Percentiles rank a stretch among this genome's conserved stretches.
Evolutionary conservation across 2,113 vertebrate species (phyloP).

Genomic region (Sebastes fasciatus): DNA sequence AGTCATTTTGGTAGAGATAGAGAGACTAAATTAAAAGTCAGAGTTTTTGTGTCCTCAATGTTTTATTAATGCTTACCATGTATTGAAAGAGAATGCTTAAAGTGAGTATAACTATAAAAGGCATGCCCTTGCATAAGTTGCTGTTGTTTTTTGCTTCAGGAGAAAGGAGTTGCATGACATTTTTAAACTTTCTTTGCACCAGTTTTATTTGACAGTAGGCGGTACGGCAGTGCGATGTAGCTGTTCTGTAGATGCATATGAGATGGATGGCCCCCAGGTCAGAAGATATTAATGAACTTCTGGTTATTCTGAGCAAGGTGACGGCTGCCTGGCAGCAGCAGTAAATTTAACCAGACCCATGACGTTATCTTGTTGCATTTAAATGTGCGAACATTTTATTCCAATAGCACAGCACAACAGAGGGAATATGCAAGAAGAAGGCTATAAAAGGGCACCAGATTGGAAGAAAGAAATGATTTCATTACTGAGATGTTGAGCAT

Average conservation of each 20-base stretch:
- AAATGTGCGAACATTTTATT: constrained; percentile 18
- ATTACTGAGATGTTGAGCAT: background rate
- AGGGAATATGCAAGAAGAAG: background rate
- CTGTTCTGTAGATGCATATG: constrained; percentile 38
- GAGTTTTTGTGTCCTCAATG: background rate
- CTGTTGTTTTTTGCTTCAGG: background rate
- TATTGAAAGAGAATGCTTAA: background rate
- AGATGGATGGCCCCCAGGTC: constrained; percentile 52
- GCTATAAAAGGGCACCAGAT: background rate
- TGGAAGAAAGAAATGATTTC: background rate
- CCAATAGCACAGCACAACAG: background rate
- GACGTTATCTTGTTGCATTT: constrained; percentile 37
- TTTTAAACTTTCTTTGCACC: constrained; percentile 4
- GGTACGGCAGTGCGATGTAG: constrained; percentile 18
- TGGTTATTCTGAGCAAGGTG: constrained; percentile 71
- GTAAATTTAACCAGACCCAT: constrained; percentile 59
- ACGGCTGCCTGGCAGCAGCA: constrained; percentile 64
- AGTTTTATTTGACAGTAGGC: constrained; percentile 8
- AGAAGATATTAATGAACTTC: constrained; percentile 71
- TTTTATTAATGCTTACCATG: background rate
- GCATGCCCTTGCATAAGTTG: background rate
- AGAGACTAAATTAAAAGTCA: background rate
- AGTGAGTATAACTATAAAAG: background rate
- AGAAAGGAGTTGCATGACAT: background rate
- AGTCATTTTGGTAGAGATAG: background rate